Percentiles rank a stretch among this genome's conserved stretches.
Evolutionary conservation across 2,888 invertebrate species (phyloP).

Genomic region (Tiliacea citrago): DNA sequence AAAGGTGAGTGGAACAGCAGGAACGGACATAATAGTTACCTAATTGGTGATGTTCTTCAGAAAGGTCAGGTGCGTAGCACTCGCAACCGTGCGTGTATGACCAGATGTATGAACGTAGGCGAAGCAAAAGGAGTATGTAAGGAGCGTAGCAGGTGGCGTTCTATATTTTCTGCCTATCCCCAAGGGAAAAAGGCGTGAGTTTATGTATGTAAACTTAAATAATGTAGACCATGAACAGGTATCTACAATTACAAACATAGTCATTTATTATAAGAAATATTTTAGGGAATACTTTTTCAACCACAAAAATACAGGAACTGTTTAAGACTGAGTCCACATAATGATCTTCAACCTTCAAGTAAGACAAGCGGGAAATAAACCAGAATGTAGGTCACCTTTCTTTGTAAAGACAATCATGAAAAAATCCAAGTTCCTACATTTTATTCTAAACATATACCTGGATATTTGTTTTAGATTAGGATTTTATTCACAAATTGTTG

Average conservation of each 20-base stretch:
- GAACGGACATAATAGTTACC: too few relatives aligned
- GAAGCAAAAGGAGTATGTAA: too few relatives aligned
- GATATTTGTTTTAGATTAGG: neutral
- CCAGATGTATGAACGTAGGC: too few relatives aligned
- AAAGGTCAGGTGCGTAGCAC: too few relatives aligned
- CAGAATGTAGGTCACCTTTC: slow-evolving; percentile 34
- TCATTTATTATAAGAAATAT: too few relatives aligned
- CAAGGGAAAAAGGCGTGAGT: too few relatives aligned
- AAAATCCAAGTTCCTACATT: neutral
- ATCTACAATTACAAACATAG: neutral
- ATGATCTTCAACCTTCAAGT: slow-evolving; percentile 15
- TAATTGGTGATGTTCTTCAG: too few relatives aligned
- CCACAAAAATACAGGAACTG: neutral
- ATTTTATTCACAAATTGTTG: neutral
- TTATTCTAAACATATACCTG: neutral
- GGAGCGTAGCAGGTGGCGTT: too few relatives aligned
- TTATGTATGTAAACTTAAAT: neutral
- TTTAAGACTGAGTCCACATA: neutral
- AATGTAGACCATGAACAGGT: neutral
- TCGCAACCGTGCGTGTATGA: too few relatives aligned
- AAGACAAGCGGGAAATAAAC: slow-evolving; percentile 16
- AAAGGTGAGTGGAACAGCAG: too few relatives aligned
- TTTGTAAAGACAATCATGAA: slow-evolving; percentile 9
- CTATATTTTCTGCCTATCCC: too few relatives aligned
- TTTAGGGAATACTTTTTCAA: neutral